Evolutionary conservation across 2,797 vertebrate species (phyloP).

Genomic region (Squalus acanthias): DNA sequence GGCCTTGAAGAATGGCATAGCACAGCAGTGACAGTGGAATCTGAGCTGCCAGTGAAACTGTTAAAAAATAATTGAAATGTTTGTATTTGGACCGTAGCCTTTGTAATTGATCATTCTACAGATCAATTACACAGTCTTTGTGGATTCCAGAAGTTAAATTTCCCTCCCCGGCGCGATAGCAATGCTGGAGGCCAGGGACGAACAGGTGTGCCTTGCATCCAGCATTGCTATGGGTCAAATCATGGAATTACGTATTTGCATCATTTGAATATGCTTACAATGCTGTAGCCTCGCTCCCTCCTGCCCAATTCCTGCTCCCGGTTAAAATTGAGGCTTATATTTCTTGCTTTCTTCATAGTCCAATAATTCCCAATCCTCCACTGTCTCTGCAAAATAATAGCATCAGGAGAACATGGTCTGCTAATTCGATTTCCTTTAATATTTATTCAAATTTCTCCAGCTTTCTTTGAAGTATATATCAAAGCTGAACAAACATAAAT

Average conservation of each 20-base stretch:
- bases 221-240: background rate
- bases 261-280: background rate
- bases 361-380: background rate
- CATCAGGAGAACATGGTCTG: background rate
- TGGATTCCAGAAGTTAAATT: background rate
- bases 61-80: background rate
- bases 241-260: background rate
- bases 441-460: slow-evolving; percentile 28
- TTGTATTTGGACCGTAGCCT: background rate
- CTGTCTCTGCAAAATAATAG: background rate
- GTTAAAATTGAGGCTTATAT: background rate
- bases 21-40: background rate
- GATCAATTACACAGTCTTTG: background rate
- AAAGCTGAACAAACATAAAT: slow-evolving; percentile 21
- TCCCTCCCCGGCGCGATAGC: background rate
- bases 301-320: background rate
- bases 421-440: background rate
- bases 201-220: background rate
- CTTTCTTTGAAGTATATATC: background rate
- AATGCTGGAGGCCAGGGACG: background rate
- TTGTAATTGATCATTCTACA: background rate
- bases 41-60: background rate
- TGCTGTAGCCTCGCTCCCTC: background rate
- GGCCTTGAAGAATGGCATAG: background rate
- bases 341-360: background rate